Evolutionary conservation across 2,113 vertebrate species (phyloP), one percentile per base, ranked within the genome.

Genomic region (Phylloscopus trochilus): DNA sequence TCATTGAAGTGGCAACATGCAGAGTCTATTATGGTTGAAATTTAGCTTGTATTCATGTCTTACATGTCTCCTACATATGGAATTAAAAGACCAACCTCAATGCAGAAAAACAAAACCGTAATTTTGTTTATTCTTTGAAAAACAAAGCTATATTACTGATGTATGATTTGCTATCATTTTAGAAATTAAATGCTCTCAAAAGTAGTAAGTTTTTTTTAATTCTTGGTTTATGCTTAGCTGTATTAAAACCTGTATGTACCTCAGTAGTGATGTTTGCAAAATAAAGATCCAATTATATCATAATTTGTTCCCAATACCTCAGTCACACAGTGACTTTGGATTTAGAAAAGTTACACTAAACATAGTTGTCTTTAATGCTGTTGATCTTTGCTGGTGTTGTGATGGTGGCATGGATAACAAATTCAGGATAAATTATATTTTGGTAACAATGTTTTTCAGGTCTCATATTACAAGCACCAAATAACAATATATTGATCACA

Each of bases 1-100:
- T 98, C 97, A 98, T 89, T n/a, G 89, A 96, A 97, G 92, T 95
- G 95, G 95, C 96, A 97, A 83, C 93, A 96, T 86, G 90, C 92
- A 95, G 93, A 97, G 88, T 88, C 83, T 95, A 55, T 95, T 96
- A 90, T 28, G 52, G 69, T 93, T 96, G 87, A 96, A 96, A 93
- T 94, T 93, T 83, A 86, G 62, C 51, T 83, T 87, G 84, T 83
- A 94, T 95, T 69, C 80, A 15, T 72, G 76, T 51, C 52, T 93
- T 93, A 76, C 39, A 67, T 66, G 35, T 87, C 51, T 56, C 44
- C 73, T 92, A 82, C n/a, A 80, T 86, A 76, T 92, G 55, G 41
- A 90, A 87, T 78, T 72, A 56, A 58, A 93, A 94, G 14, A 76
- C 6, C 55, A 78, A 90, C 86, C 88, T 90, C 56, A 49, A 23